phyloP scores from a whole-genome alignment of 2,797 vertebrate genomes.

The Sebastes oblongus region DNA sequence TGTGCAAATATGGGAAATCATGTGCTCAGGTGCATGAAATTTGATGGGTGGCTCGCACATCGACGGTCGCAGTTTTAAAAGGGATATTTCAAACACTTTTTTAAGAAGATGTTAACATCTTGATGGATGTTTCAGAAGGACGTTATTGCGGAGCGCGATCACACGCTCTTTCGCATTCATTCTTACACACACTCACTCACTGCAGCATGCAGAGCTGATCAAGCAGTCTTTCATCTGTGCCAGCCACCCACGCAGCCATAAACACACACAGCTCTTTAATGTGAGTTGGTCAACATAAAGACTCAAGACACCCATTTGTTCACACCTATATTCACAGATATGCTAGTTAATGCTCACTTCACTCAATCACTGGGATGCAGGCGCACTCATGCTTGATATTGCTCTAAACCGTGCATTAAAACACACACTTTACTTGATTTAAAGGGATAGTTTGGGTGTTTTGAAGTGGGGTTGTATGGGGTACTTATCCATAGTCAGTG shows the following conservation, averaged over 20 bases:
- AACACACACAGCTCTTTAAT: conserved; percentile 25
- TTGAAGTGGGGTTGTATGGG: neutral
- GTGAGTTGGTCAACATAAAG: conserved; percentile 24
- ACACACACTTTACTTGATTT: neutral
- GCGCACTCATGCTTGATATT: conserved; percentile 12
- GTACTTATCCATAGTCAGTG: neutral
- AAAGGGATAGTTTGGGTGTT: neutral
- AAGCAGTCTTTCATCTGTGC: conserved; percentile 66
- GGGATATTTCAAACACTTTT: conserved; percentile 10
- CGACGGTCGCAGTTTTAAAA: conserved; percentile 15
- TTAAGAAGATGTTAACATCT: neutral
- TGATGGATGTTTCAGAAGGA: conserved; percentile 10
- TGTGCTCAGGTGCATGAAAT: conserved; percentile 32
- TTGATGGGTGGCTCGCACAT: conserved; percentile 8
- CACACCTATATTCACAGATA: conserved; percentile 24
- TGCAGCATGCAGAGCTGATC: conserved; percentile 49
- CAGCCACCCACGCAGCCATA: conserved; percentile 11
- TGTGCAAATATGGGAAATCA: conserved; percentile 44
- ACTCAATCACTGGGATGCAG: conserved; percentile 20
- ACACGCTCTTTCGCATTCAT: neutral
- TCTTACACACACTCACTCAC: neutral
- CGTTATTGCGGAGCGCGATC: neutral
- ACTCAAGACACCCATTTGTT: neutral
- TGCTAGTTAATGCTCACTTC: conserved; percentile 18
- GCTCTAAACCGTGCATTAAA: neutral